Evolutionary conservation across 2,888 invertebrate genomes (phyloP).

Genomic region (Lobophora halterata): DNA sequence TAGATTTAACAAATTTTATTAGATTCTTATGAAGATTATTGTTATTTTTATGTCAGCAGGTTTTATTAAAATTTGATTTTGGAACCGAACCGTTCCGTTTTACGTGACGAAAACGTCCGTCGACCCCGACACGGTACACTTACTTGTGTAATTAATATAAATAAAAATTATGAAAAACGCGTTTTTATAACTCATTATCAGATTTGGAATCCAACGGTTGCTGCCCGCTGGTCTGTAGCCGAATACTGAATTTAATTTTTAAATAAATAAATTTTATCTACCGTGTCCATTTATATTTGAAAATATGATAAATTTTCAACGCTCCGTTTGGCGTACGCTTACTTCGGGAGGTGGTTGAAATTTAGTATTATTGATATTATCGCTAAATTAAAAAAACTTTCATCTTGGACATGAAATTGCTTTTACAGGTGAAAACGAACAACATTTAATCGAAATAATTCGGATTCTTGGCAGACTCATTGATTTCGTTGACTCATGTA

Average conservation of each 20-base stretch:
- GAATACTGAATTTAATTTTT: conserved; percentile 49
- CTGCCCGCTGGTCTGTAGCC: conserved; percentile 38
- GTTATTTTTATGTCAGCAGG: too few species aligned
- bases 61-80: conserved; percentile 7
- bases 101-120: conserved; percentile 51
- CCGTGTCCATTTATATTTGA: conserved; percentile 58
- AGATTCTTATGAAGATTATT: too few species aligned
- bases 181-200: conserved; percentile 60
- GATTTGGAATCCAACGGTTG: conserved; percentile 50
- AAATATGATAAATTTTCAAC: conserved; percentile 44
- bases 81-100: conserved; percentile 26
- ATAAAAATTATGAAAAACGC: conserved; percentile 63
- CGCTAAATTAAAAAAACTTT: conserved; percentile 31
- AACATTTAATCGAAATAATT: conserved; percentile 11
- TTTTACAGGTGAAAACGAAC: conserved; percentile 10
- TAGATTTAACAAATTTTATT: too few species aligned
- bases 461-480: conserved; percentile 15
- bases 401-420: conserved; percentile 7
- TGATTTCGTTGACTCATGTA: conserved; percentile 18
- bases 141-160: conserved; percentile 72
- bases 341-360: conserved; percentile 33
- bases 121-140: conserved; percentile 72
- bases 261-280: conserved; percentile 70
- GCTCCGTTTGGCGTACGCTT: conserved; percentile 50
- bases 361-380: conserved; percentile 34